Conservation (phyloP, 2,888 invertebrate genomes). For the Diadegma fenestrale region DNA sequence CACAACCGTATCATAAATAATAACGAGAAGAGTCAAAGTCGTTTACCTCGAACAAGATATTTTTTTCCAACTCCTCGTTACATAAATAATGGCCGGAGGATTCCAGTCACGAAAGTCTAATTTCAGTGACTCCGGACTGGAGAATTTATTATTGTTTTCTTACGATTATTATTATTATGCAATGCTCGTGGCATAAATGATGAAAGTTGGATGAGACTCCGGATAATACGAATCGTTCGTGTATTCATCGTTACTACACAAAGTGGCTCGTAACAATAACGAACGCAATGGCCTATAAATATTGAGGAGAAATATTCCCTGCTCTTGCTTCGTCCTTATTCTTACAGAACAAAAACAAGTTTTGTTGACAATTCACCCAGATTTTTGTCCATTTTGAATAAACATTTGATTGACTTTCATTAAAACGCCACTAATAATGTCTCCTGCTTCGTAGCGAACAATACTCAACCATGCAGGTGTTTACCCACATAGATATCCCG, state of each 20-base stretch:
- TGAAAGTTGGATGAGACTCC: conserved; percentile 2
- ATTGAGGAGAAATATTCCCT: neutral
- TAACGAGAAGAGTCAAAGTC: conserved; percentile 33
- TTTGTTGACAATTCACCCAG: neutral
- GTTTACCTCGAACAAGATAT: conserved; percentile 17
- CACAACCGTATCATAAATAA: neutral
- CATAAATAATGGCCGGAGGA: conserved; percentile 2
- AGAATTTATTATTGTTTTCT: neutral
- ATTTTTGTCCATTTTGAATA: neutral
- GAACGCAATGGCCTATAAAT: neutral
- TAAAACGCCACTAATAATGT: conserved; percentile 24
- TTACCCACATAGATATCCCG: conserved; percentile 31
- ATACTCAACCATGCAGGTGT: conserved; percentile 25
- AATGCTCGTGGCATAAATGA: conserved; percentile 13
- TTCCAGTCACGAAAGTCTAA: conserved; percentile 13
- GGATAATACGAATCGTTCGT: neutral
- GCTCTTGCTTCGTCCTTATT: neutral
- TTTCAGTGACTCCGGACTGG: neutral
- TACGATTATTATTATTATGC: conserved; percentile 7
- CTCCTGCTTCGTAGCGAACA: neutral
- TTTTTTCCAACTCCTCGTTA: neutral
- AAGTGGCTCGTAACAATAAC: conserved; percentile 6
- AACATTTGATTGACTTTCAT: neutral
- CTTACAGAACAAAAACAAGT: neutral
- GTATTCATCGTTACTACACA: neutral